Evolutionary conservation across 2,888 invertebrate genomes (phyloP).

Genomic region (Xanthorhoe spadicearia): DNA sequence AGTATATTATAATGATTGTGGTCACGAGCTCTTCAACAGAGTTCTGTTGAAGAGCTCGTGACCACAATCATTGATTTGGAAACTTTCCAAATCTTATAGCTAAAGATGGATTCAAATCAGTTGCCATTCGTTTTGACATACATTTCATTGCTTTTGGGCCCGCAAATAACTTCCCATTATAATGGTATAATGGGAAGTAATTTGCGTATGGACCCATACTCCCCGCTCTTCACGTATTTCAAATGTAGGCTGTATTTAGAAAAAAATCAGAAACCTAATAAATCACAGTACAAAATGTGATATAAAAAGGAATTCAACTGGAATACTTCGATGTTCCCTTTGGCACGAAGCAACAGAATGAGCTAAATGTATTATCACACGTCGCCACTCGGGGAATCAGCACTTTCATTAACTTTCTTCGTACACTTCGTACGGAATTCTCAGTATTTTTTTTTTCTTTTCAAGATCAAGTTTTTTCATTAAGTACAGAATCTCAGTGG

Average conservation of each 20-base stretch:
- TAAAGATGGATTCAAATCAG: no score
- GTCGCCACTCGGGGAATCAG: slow-evolving; percentile 44
- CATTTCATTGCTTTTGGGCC: no score
- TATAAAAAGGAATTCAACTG: slow-evolving; percentile 1
- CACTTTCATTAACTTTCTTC: slow-evolving; percentile 55
- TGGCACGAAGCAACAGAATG: slow-evolving; percentile 51
- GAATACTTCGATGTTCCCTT: slow-evolving; percentile 35
- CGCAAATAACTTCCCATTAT: no score
- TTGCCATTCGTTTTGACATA: no score
- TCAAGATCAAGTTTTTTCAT: slow-evolving; percentile 1
- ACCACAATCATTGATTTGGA: no score
- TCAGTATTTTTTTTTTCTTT: slow-evolving; percentile 44
- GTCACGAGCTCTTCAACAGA: no score
- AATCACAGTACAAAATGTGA: slow-evolving; percentile 1
- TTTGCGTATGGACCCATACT: no score
- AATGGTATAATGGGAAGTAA: no score
- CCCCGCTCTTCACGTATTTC: no score
- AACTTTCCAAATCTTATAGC: no score
- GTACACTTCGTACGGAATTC: slow-evolving; percentile 43
- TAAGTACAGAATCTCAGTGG: background rate
- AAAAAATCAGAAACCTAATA: background rate
- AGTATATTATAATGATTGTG: no score
- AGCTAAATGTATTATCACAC: slow-evolving; percentile 57
- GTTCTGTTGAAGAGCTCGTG: no score
- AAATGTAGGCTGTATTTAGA: background rate